These are phyloP conservation scores for Dendrolimus kikuchii DNA, from an alignment of 1,140 invertebrate genomes.

Conservation along the genomic window DNA sequence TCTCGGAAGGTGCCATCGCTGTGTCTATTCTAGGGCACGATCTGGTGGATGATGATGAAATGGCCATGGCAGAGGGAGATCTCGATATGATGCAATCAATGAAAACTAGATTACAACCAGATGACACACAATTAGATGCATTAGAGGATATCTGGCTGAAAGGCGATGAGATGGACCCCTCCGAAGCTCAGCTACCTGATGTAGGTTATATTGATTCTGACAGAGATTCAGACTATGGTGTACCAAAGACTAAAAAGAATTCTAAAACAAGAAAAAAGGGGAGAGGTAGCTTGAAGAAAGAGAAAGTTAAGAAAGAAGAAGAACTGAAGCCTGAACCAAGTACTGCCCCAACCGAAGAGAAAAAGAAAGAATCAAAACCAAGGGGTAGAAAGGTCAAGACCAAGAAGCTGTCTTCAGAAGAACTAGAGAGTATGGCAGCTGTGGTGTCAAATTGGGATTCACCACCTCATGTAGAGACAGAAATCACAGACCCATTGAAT, in stretches of 20 bases:
- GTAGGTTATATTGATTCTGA: constrained; percentile 64
- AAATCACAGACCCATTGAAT: constrained; percentile 2
- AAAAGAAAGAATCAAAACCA: constrained; percentile 10
- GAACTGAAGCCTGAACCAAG: constrained; percentile 15
- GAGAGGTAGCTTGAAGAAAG: constrained; percentile 41
- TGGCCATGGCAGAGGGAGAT: constrained; percentile 69
- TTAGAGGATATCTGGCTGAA: constrained; percentile 88
- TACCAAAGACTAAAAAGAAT: constrained; percentile 34
- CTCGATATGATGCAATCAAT: constrained; percentile 68
- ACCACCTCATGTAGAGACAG: constrained; percentile 34
- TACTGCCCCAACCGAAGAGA: constrained; percentile 11
- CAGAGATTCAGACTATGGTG: constrained; percentile 63
- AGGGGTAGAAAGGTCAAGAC: constrained; percentile 33
- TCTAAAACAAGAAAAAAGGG: constrained; percentile 37
- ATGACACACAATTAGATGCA: constrained; percentile 83
- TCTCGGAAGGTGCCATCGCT: constrained; percentile 65
- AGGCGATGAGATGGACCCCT: constrained; percentile 83
- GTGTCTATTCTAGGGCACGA: constrained; percentile 67
- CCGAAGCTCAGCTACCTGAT: constrained; percentile 59
- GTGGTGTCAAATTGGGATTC: constrained; percentile 51
- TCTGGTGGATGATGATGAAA: constrained; percentile 64
- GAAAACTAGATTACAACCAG: constrained; percentile 71
- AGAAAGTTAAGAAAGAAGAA: constrained; percentile 32
- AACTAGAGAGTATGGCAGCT: constrained; percentile 48
- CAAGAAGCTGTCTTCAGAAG: constrained; percentile 46